These are phyloP conservation scores for Drymonia ruficornis DNA, from an alignment of 2,888 invertebrate genomes.

Conservation along the genomic window DNA sequence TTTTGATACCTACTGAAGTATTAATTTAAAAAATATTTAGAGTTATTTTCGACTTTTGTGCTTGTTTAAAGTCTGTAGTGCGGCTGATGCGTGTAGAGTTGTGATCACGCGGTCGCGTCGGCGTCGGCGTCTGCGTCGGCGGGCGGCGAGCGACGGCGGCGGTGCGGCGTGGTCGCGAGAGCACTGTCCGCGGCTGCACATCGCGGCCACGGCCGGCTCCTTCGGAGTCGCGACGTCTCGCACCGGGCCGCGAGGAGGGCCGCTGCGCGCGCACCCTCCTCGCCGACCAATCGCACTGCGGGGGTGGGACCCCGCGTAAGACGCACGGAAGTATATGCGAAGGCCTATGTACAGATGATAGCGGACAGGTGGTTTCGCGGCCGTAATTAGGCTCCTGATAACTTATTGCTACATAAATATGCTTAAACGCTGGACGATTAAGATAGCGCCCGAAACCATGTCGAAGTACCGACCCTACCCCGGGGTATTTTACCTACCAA, in stretches of 20 bases:
- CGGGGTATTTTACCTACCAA: conserved; percentile 52
- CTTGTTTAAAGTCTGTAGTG: conserved; percentile 16
- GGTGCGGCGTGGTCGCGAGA: conserved; percentile 66
- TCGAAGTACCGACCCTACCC: conserved; percentile 52
- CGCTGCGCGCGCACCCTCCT: conserved; percentile 76
- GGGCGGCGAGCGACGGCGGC: conserved; percentile 46
- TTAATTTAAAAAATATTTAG: conserved; percentile 14
- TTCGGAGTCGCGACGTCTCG: conserved; percentile 70
- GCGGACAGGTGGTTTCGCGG: conserved; percentile 84
- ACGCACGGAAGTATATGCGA: conserved; percentile 84
- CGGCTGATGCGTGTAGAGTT: conserved; percentile 33
- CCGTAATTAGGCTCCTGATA: conserved; percentile 82
- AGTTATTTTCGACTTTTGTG: conserved; percentile 25
- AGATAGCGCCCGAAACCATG: conserved; percentile 69
- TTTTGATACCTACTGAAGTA: too few relatives aligned
- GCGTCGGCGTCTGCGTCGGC: conserved; percentile 21
- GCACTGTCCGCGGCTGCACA: conserved; percentile 72
- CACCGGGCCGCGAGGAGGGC: conserved; percentile 75
- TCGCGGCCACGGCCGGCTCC: conserved; percentile 74
- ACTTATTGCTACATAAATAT: conserved; percentile 82
- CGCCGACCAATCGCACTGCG: conserved; percentile 69
- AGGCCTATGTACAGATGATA: conserved; percentile 84
- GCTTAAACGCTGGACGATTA: conserved; percentile 74
- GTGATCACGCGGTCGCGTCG: conserved; percentile 32
- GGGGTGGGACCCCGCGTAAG: conserved; percentile 82